Percentiles rank a stretch among this genome's conserved stretches.
These are phyloP conservation scores for Novumbra hubbsi DNA, from an alignment of 2,797 vertebrate genomes.

Conservation along the genomic window DNA sequence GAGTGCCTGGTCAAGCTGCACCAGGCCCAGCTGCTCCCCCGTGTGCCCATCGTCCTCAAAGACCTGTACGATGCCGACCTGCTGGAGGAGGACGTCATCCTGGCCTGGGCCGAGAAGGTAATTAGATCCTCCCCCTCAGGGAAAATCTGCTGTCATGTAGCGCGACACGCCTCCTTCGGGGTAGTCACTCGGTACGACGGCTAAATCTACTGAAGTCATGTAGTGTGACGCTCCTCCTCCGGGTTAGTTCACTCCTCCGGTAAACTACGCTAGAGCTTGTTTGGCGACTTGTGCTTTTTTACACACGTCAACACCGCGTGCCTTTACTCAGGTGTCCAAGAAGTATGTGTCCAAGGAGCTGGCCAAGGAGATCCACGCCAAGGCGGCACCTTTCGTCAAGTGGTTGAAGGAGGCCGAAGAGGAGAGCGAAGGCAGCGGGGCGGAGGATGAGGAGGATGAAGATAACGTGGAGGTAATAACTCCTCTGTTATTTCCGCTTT, in stretches of 20 bases:
- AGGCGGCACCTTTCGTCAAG: slow-evolving; percentile 95
- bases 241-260: too few relatives aligned
- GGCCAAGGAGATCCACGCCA: slow-evolving; percentile 97
- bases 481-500: too few relatives aligned
- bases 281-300: neutral
- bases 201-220: neutral
- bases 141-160: neutral
- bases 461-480: slow-evolving; percentile 69
- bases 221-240: neutral
- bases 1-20: slow-evolving; percentile 96
- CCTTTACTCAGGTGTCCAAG: slow-evolving; percentile 84
- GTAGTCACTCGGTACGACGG: too few relatives aligned
- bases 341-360: slow-evolving; percentile 98
- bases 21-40: slow-evolving; percentile 87
- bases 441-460: slow-evolving; percentile 83
- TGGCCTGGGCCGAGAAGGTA: slow-evolving; percentile 97
- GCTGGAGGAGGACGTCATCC: slow-evolving; percentile 94
- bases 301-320: neutral
- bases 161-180: neutral
- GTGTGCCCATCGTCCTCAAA: slow-evolving; percentile 93
- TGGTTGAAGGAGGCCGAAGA: slow-evolving; percentile 99
- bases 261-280: neutral
- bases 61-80: slow-evolving; percentile 96
- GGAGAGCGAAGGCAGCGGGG: slow-evolving; percentile 93
- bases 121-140: neutral